Conservation (phyloP, 1,140 invertebrate species). For the Panagrolaimus sp. region DNA sequence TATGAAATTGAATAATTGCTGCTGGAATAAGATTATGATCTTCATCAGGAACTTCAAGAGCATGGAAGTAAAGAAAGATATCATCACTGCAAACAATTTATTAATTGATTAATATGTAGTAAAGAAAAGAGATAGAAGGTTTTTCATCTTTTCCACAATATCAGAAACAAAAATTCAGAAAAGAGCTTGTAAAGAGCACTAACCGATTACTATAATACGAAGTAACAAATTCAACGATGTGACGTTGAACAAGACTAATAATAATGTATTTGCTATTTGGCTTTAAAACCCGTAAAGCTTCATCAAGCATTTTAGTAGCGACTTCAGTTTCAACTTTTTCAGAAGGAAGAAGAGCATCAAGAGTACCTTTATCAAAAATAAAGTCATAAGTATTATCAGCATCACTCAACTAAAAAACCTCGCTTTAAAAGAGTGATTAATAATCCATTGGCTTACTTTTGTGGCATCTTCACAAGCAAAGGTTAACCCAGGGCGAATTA, state of each 20-base stretch:
- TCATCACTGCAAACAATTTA: no score
- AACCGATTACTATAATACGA: no score
- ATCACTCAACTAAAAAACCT: neutral
- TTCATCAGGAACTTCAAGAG: no score
- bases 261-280: constrained; percentile 9
- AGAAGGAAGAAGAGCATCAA: neutral
- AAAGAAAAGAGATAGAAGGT: no score
- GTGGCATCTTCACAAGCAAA: neutral
- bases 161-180: no score
- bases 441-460: neutral
- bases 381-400: neutral
- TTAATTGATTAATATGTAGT: no score
- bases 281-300: neutral
- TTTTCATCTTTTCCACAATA: no score
- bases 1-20: no score
- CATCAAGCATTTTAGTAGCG: neutral
- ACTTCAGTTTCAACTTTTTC: neutral
- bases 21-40: no score
- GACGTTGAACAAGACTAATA: neutral
- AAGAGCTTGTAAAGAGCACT: no score
- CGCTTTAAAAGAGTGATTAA: no score
- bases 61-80: no score
- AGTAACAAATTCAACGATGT: neutral
- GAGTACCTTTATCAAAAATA: neutral
- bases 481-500: neutral